Evolutionary conservation across 2,888 invertebrate genomes (phyloP), one percentile per base, ranked within the genome.

Genomic region (Sclerodermus sp.): DNA sequence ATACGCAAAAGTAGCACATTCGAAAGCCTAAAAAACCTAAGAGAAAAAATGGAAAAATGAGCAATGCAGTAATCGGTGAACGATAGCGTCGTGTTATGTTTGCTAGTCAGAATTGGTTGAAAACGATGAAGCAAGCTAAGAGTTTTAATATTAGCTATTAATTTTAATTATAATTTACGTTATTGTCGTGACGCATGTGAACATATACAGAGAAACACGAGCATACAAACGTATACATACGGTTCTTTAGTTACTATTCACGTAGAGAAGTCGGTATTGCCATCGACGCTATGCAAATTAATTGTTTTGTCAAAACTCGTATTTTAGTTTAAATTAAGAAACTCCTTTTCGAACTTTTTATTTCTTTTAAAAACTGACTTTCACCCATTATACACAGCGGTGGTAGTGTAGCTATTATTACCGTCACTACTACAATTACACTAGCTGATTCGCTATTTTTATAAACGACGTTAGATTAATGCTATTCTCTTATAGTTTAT

Each of bases 31-130:
- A 8, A 23, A 23, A 23, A n/a, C 10, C 34, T 8, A 16, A 13
- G 16, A 16, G 10, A 47, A 9, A 40, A 34, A 51, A 32, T 34
- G 38, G 41, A 32, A 53, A 18, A 34, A 47, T 32, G 39, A 44
- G 53, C 48, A 38, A 36, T 48, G 53, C 54, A 60, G 59, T 55
- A 55, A 61, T 71, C 69, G 72, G 64, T 67, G 73, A 58, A 60
- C 61, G 68, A 71, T 63, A 66, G 65, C 65, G 68, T 70, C 62
- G 61, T 68, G 65, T 74, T 73, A 75, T 64, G 76, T 76, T 76
- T 76, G 71, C 77, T 77, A 76, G 76, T 77, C 77, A 76, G 73
- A 76, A 77, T 76, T 75, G 73, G 74, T 74, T 72, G 66, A 34
- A 34, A 64, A 60, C 60, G 57, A 68, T 53, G 53, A 54, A 63